Evolutionary conservation across 64 coral and sea anemone genomes (phyloP), one percentile per base, ranked within the genome.

Genomic region (Pocillopora verrucosa): DNA sequence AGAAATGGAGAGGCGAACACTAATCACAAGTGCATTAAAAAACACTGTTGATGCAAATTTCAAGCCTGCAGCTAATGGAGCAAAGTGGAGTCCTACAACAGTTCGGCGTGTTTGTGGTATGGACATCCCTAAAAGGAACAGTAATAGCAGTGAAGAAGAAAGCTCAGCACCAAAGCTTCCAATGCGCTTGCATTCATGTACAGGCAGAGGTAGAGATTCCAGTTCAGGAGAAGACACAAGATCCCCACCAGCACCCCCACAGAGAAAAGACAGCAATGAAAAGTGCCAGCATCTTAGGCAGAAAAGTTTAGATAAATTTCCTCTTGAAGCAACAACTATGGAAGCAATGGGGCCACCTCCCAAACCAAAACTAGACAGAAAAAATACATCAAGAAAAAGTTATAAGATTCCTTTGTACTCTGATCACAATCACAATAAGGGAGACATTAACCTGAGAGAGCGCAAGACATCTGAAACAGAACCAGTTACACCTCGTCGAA

Each of bases 301-400:
- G 69, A 91, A 91, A 36, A 97, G 95, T 16, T 22, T 82, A 16
- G 95, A 97, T 19, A 84, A 77, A 35, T 79, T 80, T 87, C 82
- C 76, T 37, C 59, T 77, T 60, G 91, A 97, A 25, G 34, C 57
- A 10, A 59, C 68, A 14, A 91, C 83, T n/a, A 89, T 82, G 6
- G 87, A 89, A 14, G 10, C 75, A 19, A 35, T 60, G 72, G 69
- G 69, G 11, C 95, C 95, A 24, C 95, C 95, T 34, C 95, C 95
- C 0, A 97, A 97, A 64, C 95, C 95, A 60, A 89, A 93, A 13
- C 77, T 97, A 0, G 95, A 97, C 62, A 90, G 95, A 74, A 89
- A 93, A 20, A 88, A 88, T 19, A 97, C 95, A n/a, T 69, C 93
- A 74, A 61, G 95, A 15, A 97, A 94, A 38, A 97, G 91, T 61